phyloP scores from a whole-genome alignment of 2,888 invertebrate genomes.

The Chelonus formosanus region DNA sequence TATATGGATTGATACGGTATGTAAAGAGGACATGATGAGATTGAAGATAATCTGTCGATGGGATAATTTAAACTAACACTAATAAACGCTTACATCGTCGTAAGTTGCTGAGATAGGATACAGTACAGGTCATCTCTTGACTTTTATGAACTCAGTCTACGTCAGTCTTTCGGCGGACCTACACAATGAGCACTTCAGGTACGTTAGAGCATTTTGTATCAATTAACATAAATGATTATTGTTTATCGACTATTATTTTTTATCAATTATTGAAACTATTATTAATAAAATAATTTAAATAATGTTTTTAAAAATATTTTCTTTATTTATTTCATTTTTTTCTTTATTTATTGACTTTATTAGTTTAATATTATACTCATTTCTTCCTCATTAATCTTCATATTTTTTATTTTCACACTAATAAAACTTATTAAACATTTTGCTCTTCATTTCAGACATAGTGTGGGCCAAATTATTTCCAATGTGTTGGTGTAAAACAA shows the following conservation, averaged over 20 bases:
- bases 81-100: slow-evolving; percentile 33
- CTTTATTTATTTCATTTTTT: too few relatives aligned
- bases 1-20: slow-evolving; percentile 29
- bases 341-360: too few relatives aligned
- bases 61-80: slow-evolving; percentile 53
- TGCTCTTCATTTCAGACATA: not conserved
- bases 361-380: too few relatives aligned
- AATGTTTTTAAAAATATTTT: too few relatives aligned
- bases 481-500: slow-evolving; percentile 15
- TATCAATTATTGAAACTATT: too few relatives aligned
- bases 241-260: not conserved
- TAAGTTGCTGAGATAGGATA: slow-evolving; percentile 44
- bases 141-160: slow-evolving; percentile 56
- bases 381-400: too few relatives aligned
- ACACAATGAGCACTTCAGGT: slow-evolving; percentile 58
- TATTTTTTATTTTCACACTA: too few relatives aligned
- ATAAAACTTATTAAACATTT: too few relatives aligned
- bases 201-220: slow-evolving; percentile 12
- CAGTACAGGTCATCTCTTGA: slow-evolving; percentile 60
- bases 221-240: too few relatives aligned
- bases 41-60: slow-evolving; percentile 53
- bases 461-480: slow-evolving; percentile 3
- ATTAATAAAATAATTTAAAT: too few relatives aligned
- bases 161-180: slow-evolving; percentile 50
- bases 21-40: slow-evolving; percentile 46